Percentiles rank a stretch among this genome's conserved stretches.
Conservation (phyloP, 2,888 invertebrate species). For the Glaucopsyche alexis region DNA sequence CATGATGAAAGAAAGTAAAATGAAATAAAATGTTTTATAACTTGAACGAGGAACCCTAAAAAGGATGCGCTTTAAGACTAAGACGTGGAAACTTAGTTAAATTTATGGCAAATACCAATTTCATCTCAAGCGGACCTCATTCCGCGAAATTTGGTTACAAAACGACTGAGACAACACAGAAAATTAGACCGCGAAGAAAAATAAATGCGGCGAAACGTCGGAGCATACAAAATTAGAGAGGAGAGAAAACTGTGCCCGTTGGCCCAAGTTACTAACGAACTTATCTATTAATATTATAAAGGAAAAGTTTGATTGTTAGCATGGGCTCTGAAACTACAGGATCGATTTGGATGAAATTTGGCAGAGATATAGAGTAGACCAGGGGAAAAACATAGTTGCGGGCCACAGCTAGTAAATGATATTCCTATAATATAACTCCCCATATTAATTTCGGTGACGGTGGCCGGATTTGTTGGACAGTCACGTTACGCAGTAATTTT, state of each 20-base stretch:
- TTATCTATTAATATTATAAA: no score
- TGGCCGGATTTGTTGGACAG: no score
- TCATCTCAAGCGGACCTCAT: slow-evolving; percentile 73
- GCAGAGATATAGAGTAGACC: no score
- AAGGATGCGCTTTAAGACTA: slow-evolving; percentile 41
- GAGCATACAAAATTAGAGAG: slow-evolving; percentile 73
- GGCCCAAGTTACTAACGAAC: slow-evolving; percentile 36
- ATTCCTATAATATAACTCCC: no score
- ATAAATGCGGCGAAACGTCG: slow-evolving; percentile 73
- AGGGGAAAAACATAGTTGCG: no score
- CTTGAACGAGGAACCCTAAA: not conserved
- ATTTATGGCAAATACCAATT: slow-evolving; percentile 76
- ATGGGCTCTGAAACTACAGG: no score
- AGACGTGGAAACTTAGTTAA: slow-evolving; percentile 36
- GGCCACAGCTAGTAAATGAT: no score
- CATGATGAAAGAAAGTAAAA: not conserved
- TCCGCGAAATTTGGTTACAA: slow-evolving; percentile 75
- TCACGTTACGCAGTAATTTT: no score
- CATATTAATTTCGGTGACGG: no score
- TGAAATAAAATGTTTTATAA: not conserved
- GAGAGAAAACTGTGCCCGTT: slow-evolving; percentile 33
- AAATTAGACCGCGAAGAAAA: slow-evolving; percentile 77
- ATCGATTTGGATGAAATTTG: no score
- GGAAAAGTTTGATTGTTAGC: no score
- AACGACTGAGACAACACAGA: slow-evolving; percentile 75